Conservation (phyloP, 2,113 vertebrate genomes). For the Notothenia coriiceps region DNA sequence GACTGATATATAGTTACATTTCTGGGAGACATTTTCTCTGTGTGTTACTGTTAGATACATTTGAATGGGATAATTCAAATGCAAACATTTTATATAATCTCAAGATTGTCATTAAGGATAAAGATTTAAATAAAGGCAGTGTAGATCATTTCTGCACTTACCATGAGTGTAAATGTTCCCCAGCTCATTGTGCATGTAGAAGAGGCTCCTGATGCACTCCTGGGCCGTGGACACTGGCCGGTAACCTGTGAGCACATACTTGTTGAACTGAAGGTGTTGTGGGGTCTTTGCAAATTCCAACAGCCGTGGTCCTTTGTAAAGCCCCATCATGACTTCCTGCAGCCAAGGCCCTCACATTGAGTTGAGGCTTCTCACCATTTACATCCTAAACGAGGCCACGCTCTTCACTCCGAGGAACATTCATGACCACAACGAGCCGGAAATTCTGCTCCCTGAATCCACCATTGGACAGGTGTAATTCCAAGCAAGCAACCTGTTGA, state of each 20-base stretch:
- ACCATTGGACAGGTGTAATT: constrained; percentile 67
- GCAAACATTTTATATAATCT: background rate
- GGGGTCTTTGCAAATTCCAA: constrained; percentile 90
- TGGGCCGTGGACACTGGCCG: constrained; percentile 87
- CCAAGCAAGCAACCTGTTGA: constrained; percentile 68
- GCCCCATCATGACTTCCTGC: constrained; percentile 75
- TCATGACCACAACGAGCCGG: constrained; percentile 6
- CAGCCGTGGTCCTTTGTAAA: constrained; percentile 86
- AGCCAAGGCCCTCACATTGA: constrained; percentile 36
- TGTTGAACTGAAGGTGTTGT: constrained; percentile 92
- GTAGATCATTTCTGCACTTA: constrained; percentile 71
- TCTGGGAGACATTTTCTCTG: background rate
- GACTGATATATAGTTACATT: background rate
- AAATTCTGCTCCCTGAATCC: constrained; percentile 32
- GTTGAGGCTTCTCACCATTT: constrained; percentile 34
- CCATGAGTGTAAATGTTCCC: constrained; percentile 95
- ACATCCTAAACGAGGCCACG: constrained; percentile 48
- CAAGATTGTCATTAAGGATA: background rate
- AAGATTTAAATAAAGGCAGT: background rate
- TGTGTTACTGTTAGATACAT: background rate
- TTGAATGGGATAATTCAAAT: background rate
- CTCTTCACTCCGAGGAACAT: constrained; percentile 2
- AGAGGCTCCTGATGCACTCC: constrained; percentile 89
- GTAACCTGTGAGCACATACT: constrained; percentile 92
- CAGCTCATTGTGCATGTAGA: constrained; percentile 94